Conservation (phyloP, 2,113 vertebrate species). For the Erythrolamprus reginae region DNA sequence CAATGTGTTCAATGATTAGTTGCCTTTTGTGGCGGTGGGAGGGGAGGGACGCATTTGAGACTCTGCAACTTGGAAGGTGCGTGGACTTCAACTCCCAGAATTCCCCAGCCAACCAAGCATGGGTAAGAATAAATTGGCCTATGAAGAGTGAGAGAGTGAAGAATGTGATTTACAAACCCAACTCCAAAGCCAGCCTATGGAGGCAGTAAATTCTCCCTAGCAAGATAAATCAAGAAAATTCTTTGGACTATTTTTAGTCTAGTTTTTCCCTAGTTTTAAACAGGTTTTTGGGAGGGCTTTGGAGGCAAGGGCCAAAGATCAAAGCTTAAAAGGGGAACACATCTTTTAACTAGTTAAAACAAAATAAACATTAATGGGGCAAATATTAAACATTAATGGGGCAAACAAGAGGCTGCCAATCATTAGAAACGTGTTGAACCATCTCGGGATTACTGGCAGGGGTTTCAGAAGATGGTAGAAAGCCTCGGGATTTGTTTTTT, state of each 20-base stretch:
- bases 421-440: not conserved
- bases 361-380: too few species aligned
- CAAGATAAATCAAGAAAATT: not conserved
- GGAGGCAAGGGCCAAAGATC: not conserved
- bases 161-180: not conserved
- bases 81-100: not conserved
- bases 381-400: not conserved
- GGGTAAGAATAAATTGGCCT: not conserved
- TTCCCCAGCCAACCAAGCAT: not conserved
- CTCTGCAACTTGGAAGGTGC: too few species aligned
- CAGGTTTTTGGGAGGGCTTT: not conserved
- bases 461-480: not conserved
- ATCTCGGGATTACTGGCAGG: not conserved
- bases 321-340: not conserved
- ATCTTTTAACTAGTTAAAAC: not conserved
- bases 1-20: too few species aligned
- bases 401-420: not conserved
- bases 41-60: too few species aligned
- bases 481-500: fast-evolving
- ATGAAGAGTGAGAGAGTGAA: not conserved
- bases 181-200: too few species aligned
- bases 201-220: not conserved
- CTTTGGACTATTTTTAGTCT: not conserved
- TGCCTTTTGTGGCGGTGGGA: too few species aligned
- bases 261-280: not conserved